These are phyloP conservation scores for Cardiocondyla obscurior DNA, from an alignment of 1,140 invertebrate species.

Conservation along the genomic window DNA sequence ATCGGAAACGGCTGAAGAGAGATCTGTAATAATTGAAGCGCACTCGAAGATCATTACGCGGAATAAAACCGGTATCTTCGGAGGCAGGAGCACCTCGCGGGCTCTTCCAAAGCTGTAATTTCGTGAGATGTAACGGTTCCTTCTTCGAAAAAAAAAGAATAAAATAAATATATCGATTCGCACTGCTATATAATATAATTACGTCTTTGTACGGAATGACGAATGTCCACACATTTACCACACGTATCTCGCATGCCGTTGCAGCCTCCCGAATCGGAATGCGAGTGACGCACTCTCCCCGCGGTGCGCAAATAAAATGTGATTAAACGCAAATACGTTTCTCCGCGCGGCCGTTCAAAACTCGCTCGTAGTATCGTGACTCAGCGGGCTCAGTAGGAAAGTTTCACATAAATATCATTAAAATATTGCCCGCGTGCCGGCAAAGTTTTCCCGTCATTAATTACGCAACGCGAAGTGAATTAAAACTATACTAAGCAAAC, in stretches of 20 bases:
- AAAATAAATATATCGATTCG: neutral
- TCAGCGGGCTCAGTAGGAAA: neutral
- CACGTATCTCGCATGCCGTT: constrained; percentile 25
- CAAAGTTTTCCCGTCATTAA: neutral
- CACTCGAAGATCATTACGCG: neutral
- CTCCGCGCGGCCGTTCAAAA: neutral
- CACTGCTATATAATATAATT: constrained; percentile 15
- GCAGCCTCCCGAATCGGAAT: constrained; percentile 34
- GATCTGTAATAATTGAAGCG: neutral
- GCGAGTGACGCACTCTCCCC: neutral
- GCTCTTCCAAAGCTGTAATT: constrained; percentile 21
- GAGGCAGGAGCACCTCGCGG: neutral
- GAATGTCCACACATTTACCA: constrained; percentile 21
- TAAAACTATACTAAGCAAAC: neutral
- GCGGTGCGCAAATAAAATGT: constrained; percentile 17
- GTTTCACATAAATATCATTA: neutral
- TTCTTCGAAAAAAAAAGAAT: neutral
- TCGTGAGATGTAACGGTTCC: constrained; percentile 17
- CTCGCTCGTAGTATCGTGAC: neutral
- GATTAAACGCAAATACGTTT: constrained; percentile 22
- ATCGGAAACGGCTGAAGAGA: neutral
- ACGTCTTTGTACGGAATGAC: constrained; percentile 19
- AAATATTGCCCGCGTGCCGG: neutral
- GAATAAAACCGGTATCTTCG: neutral
- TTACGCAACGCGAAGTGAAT: neutral